Evolutionary conservation across 2,888 invertebrate genomes (phyloP), one percentile per base, ranked within the genome.

Genomic region (Morpho helenor): DNA sequence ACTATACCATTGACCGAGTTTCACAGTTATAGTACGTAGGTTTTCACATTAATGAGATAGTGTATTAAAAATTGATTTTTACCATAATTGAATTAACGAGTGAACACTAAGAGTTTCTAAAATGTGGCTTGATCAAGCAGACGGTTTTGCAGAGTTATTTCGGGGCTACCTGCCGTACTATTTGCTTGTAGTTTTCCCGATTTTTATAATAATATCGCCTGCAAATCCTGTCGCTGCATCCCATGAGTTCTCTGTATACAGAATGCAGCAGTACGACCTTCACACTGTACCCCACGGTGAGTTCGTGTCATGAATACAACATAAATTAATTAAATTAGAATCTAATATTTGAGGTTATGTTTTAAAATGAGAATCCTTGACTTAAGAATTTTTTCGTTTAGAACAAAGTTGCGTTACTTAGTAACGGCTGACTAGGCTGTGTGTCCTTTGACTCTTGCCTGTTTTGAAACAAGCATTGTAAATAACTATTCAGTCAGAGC

Each of bases 191-290:
- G 95, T 96, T 68, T 88, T 98, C 62, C 97, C 98, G 57, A 94
- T 98, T 81, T 94, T 98, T 75, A 96, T 98, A 70, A 94, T 98
- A 67, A 95, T 97, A 75, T 96, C 97, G 46, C 96, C 97, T 56
- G 93, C 93, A 60, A 95, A 94, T 81, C 96, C 97, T 46, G 97
- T 96, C 7, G 92, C 94, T 54, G 97, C 96, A 59, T 96, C 97
- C 51, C 97, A 97, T 76, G 98, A 99, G 84, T 98, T 98, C 84
- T 94, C 96, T 48, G 97, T 97, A 10, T 97, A 96, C 80, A 93
- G 98, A 72, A 97, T 98, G 96, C 97, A 98, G 73, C 98, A 99
- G 82, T 98, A 95, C 80, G 98, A 99, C 85, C 92, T 98, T 53
- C 97, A 98, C 78, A 97, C 97, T 53, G 93, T 95, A 59, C 92